Conservation (phyloP, 1,140 invertebrate species). For the Augochlora pura region DNA sequence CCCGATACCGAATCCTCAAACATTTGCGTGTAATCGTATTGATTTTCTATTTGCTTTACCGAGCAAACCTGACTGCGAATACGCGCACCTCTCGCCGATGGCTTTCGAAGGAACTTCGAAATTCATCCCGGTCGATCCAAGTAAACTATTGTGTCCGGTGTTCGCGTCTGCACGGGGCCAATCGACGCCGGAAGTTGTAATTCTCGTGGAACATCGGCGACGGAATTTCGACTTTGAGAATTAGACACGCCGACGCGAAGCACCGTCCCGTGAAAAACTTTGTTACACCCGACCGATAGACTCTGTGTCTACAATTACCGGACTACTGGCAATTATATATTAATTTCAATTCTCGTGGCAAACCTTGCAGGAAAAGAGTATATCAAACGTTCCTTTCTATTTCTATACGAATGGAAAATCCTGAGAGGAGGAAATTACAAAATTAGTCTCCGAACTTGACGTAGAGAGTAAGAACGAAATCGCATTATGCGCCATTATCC, state of each 20-base stretch:
- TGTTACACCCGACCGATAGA: neutral
- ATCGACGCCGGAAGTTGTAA: neutral
- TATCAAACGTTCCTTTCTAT: too few relatives aligned
- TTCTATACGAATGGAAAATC: too few relatives aligned
- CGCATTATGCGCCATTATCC: too few relatives aligned
- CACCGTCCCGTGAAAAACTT: neutral
- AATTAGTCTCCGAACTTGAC: too few relatives aligned
- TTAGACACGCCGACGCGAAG: neutral
- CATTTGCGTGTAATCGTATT: constrained; percentile 25
- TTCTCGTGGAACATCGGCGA: neutral
- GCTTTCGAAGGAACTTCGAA: neutral
- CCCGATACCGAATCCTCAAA: constrained; percentile 17
- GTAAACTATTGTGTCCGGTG: constrained; percentile 2
- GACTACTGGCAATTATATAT: too few relatives aligned
- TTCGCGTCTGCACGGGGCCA: neutral
- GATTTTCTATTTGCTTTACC: constrained; percentile 20
- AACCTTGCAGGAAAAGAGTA: too few relatives aligned
- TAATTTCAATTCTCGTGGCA: too few relatives aligned
- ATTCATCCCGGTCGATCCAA: constrained; percentile 1
- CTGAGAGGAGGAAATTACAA: too few relatives aligned
- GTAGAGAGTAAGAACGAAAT: too few relatives aligned
- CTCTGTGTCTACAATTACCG: too few relatives aligned
- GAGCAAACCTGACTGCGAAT: neutral
- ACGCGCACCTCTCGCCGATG: neutral
- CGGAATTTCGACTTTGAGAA: neutral